Conservation (phyloP, 2,113 vertebrate genomes). For the Vulpes ferrilata region DNA sequence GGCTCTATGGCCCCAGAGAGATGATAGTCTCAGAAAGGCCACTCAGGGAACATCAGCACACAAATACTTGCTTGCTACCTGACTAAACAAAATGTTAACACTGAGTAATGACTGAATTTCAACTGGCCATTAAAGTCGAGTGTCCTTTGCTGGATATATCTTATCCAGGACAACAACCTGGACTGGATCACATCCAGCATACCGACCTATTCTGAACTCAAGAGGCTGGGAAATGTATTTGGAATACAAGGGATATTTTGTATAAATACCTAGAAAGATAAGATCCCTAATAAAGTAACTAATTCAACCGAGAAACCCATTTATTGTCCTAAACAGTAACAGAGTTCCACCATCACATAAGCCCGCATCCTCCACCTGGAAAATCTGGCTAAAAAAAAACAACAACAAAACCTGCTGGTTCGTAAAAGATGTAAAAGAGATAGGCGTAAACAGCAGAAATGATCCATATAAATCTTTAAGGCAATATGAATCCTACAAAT, state of each 20-base stretch:
- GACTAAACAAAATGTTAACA: not conserved
- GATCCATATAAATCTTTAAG: conserved; percentile 79
- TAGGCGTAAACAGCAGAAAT: conserved; percentile 42
- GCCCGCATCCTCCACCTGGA: conserved; percentile 48
- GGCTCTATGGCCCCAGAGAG: not conserved
- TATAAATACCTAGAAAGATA: not conserved
- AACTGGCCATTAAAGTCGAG: not conserved
- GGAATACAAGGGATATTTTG: not conserved
- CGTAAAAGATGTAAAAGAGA: conserved; percentile 74
- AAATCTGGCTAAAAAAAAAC: conserved; percentile 53
- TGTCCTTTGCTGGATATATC: not conserved
- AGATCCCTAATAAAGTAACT: not conserved
- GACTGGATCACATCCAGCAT: not conserved
- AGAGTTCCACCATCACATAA: not conserved
- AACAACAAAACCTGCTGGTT: not conserved
- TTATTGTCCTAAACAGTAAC: not conserved
- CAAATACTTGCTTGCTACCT: not conserved
- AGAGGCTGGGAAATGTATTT: not conserved
- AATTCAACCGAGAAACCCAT: not conserved
- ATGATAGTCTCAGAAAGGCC: not conserved
- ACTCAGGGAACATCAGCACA: not conserved
- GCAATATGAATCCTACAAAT: conserved; percentile 84
- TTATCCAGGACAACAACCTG: not conserved
- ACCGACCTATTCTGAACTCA: not conserved
- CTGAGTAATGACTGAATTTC: not conserved